These are phyloP conservation scores for Chaetodon auriga DNA, from an alignment of 2,113 vertebrate species.

Conservation along the genomic window DNA sequence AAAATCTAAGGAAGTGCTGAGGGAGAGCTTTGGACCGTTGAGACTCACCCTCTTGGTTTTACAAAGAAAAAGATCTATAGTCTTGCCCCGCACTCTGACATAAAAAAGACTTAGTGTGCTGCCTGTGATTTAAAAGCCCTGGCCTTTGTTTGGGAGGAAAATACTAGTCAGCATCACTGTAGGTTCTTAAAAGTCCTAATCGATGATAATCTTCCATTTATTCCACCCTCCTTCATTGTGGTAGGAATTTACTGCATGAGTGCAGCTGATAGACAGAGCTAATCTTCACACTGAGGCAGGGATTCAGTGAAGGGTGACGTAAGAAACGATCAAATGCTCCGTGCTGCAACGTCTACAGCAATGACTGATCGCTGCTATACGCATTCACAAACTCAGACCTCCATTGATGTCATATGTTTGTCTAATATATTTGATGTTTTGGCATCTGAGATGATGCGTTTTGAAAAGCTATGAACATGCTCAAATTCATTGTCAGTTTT, in stretches of 20 bases:
- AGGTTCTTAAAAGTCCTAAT: slow-evolving; percentile 59
- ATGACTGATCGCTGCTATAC: not conserved
- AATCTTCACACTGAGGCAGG: slow-evolving; percentile 18
- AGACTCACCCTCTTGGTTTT: slow-evolving; percentile 53
- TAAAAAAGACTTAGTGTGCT: slow-evolving; percentile 43
- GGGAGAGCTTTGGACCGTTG: slow-evolving; percentile 44
- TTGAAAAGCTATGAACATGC: not conserved
- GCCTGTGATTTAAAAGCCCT: slow-evolving; percentile 56
- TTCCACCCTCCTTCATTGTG: slow-evolving; percentile 16
- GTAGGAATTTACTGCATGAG: slow-evolving; percentile 16
- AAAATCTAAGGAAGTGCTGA: slow-evolving; percentile 55
- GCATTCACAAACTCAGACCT: not conserved
- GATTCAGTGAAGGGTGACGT: slow-evolving; percentile 15
- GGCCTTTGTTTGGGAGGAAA: slow-evolving; percentile 53
- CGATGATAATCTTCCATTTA: slow-evolving; percentile 43
- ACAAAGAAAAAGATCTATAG: slow-evolving; percentile 63
- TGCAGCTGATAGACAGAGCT: slow-evolving; percentile 35
- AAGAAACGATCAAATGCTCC: slow-evolving; percentile 3
- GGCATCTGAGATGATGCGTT: not conserved
- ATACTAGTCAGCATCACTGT: slow-evolving; percentile 59
- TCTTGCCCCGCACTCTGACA: slow-evolving; percentile 30
- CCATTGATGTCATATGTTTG: not conserved
- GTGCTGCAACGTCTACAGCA: not conserved
- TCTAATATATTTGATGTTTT: not conserved
- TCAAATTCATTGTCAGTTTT: not conserved